A percentile compares a stretch with the other conserved stretches of the same genome.
Evolutionary conservation across 2,797 vertebrate genomes (phyloP).

Genomic region (Emys orbicularis): DNA sequence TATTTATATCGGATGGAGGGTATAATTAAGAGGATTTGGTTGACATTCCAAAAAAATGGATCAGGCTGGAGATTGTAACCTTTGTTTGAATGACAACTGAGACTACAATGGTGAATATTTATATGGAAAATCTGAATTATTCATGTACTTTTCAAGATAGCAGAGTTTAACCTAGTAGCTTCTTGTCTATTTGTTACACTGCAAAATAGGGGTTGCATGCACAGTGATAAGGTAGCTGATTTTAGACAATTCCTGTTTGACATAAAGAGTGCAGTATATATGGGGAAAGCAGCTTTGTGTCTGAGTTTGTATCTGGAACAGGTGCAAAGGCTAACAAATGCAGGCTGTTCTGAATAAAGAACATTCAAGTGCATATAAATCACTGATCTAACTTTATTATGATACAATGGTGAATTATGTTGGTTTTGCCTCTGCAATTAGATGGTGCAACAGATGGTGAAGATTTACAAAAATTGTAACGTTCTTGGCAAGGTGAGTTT

Average conservation of each 20-base stretch:
- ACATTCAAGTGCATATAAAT: constrained; percentile 62
- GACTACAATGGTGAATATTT: constrained; percentile 74
- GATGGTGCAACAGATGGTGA: constrained; percentile 76
- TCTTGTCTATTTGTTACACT: constrained; percentile 32
- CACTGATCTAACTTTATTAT: constrained; percentile 67
- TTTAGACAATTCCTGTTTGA: constrained; percentile 51
- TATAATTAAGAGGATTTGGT: background rate
- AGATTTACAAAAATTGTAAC: constrained; percentile 73
- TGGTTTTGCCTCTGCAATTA: constrained; percentile 66
- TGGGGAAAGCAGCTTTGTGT: background rate
- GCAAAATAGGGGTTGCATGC: background rate
- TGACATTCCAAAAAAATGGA: background rate
- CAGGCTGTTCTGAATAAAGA: constrained; percentile 51
- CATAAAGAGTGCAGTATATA: background rate
- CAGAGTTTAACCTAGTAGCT: constrained; percentile 63
- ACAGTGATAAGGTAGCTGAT: background rate
- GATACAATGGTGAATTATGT: constrained; percentile 67
- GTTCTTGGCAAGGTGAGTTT: constrained; percentile 69
- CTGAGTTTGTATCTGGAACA: background rate
- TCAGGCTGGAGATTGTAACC: constrained; percentile 22
- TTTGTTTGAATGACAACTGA: constrained; percentile 51
- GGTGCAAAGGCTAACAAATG: constrained; percentile 22
- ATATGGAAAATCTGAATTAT: constrained; percentile 75
- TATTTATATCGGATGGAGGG: background rate
- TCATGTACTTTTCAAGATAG: constrained; percentile 62